Evolutionary conservation across 92 coral and sea anemone genomes (phyloP), one percentile per base, ranked within the genome.

Genomic region (Pocillopora meandrina): DNA sequence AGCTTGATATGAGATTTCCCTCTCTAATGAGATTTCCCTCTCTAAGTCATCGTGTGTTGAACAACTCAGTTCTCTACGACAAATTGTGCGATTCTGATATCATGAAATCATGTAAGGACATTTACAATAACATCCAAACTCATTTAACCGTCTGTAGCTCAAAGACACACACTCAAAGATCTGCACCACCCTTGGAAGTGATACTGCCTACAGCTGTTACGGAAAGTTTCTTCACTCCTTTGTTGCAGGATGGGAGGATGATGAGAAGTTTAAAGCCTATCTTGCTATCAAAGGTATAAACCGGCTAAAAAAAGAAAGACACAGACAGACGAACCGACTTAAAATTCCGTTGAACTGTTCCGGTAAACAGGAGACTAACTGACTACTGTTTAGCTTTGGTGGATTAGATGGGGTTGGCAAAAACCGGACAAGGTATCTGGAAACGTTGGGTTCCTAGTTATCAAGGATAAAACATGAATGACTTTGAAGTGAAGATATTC

Each of bases 241-340:
- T 71, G 93, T 97, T 19, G 99, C 99, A 58, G 99, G 99, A 72
- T 97, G 99, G 99, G 99, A 97, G 78, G 96, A 97, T 60, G 98
- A 97, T 59, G 99, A 97, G 79, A 97, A 97, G 69, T 82, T 87
- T 69, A 91, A 92, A 56, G 99, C 99, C 49, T 97, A 92, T 79
- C 76, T 74, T 61, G 99, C 99, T 15, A 91, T 97, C 31, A 97
- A 97, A 97, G 98, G 99, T 96, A 88, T 13, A 14, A 7, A n/a
- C 20, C 14, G 5, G 8, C 52, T 47, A 26, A 17, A 60, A 61
- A 71, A 61, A 56, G 19, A 19, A 0, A 33, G n/a, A 19, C 33
- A 35, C 76, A 52, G 21, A 79, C 31, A 78, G 18, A 75, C 52
- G 18, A 63, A 75, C 63, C 9, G 72, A 71, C 31, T 36, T 5